A percentile compares a stretch with the other conserved stretches of the same genome.
Evolutionary conservation across 1,140 invertebrate genomes (phyloP).

Genomic region (Hirudo medicinalis): DNA sequence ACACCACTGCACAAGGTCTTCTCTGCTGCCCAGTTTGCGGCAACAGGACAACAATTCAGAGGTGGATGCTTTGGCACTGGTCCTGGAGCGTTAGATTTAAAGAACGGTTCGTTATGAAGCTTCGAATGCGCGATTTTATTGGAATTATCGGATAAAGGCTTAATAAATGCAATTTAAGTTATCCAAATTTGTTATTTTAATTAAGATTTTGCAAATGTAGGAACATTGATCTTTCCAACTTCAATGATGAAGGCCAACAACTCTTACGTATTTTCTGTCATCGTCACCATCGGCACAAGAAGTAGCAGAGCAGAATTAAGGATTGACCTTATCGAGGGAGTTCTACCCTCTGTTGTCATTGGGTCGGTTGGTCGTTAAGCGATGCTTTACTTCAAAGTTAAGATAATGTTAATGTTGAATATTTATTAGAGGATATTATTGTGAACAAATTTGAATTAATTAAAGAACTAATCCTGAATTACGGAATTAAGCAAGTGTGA

Average conservation of each 20-base stretch:
- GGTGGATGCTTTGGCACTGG: slow-evolving; percentile 30
- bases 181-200: too few relatives aligned
- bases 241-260: slow-evolving; percentile 11
- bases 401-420: too few relatives aligned
- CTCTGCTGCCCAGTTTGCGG: slow-evolving; percentile 10
- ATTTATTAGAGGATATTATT: too few relatives aligned
- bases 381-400: too few relatives aligned
- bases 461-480: too few relatives aligned
- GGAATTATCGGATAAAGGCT: too few relatives aligned
- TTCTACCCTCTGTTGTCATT: background rate
- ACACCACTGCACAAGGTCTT: background rate
- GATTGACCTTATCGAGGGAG: slow-evolving; percentile 12
- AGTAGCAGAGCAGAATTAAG: background rate
- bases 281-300: slow-evolving; percentile 5
- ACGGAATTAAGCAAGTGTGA: too few relatives aligned
- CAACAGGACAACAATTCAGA: slow-evolving; percentile 14
- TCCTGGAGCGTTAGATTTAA: slow-evolving; percentile 24
- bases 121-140: too few relatives aligned
- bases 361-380: slow-evolving; percentile 1
- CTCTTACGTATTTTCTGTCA: slow-evolving; percentile 7
- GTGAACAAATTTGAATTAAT: too few relatives aligned
- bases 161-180: background rate
- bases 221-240: slow-evolving; percentile 9
- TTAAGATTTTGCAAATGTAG: background rate
- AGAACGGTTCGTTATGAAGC: slow-evolving; percentile 3